Evolutionary conservation across 1,140 invertebrate species (phyloP).

Genomic region (Galendromus occidentalis): DNA sequence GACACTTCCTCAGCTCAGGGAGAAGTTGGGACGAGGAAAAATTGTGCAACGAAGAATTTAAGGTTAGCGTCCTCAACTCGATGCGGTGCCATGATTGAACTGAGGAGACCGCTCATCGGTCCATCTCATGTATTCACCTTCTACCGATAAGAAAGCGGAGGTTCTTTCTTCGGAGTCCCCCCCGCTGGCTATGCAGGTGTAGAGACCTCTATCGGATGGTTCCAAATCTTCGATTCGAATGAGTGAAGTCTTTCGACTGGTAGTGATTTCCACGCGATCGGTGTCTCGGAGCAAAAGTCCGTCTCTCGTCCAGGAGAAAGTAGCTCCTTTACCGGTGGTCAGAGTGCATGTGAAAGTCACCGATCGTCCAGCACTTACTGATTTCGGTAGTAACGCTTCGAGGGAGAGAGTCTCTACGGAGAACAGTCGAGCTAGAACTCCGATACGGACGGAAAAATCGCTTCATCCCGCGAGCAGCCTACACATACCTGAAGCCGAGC

Average conservation of each 20-base stretch:
- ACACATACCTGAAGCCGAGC: too few relatives aligned
- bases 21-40: too few relatives aligned
- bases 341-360: neutral
- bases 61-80: too few relatives aligned
- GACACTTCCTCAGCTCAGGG: too few relatives aligned
- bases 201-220: neutral
- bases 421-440: too few relatives aligned
- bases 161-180: neutral
- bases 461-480: too few relatives aligned
- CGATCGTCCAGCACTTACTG: neutral
- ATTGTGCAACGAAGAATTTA: too few relatives aligned
- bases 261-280: neutral
- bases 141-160: neutral
- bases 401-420: neutral
- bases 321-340: neutral
- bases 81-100: too few relatives aligned
- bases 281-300: neutral
- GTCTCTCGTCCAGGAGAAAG: neutral
- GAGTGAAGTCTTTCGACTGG: neutral
- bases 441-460: too few relatives aligned
- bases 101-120: too few relatives aligned
- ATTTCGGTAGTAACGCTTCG: neutral
- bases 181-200: neutral
- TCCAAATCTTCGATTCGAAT: neutral
- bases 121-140: too few relatives aligned